Base-by-base conservation (phyloP, 1,140 invertebrate genomes). In the Dufourea novaeangliae region DNA sequence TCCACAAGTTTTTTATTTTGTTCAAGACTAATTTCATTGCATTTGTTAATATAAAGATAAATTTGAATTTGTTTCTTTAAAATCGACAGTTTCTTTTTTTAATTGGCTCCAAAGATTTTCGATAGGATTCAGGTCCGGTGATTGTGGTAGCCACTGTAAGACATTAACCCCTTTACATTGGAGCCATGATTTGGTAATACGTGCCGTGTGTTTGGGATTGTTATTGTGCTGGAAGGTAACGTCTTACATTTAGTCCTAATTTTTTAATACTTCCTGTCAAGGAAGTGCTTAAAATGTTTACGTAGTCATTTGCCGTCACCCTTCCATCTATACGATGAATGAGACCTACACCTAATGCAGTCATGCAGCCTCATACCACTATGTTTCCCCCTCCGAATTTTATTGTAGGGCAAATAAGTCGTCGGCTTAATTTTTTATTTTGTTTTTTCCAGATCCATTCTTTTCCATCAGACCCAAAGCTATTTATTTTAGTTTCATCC, bases 291-390 rank as follows among this genome's bases (percentile, higher is more conserved):
- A 39, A 63, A 63, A 63, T 63, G 41, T 63, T 37, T n/a, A 63
- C 61, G 41, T 63, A 63, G 27, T 63, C 61, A 22, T 63, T 63
- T 63, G 34, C 61, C 61, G 61, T 63, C 37, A 63, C n/a, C n/a
- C 34, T 63, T 20, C n/a, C 61, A 63, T 63, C 61, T 39, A 39
- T 63, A 63, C 61, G 37, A 63, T 63, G 34, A 63, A 34, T 22
- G 22, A 63, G 17, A 41, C 61, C 37, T 70, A 78, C 57, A 50
- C 54, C 54, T 57, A 57, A 57, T 27, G 54, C 54, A 57, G 54
- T 57, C 54, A 86, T 80, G 44, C 69, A 84, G 10, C 59, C 72
- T 79, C 79, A 86, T 34, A 88, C 52, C 77, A 82, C 77, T 22
- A 86, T 67, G 22, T 27, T 63, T 54, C 54, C 67, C 46, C 80